Conservation (phyloP, 1,140 invertebrate genomes). For the Mylabris phalerata region DNA sequence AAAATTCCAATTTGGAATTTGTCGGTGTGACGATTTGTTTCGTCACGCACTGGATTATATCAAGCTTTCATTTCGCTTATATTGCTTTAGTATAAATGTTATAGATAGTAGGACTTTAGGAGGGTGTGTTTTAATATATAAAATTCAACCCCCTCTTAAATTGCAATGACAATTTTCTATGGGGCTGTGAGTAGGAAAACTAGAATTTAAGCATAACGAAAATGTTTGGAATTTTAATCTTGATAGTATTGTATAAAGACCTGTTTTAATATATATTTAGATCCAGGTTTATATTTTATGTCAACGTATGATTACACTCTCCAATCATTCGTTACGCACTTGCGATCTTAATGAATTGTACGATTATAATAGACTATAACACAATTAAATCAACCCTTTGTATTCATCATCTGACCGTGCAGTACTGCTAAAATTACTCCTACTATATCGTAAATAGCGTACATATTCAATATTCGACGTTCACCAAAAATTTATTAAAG, state of each 20-base stretch:
- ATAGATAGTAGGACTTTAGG: background rate
- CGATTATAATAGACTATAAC: too few relatives aligned
- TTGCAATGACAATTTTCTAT: constrained; percentile 13
- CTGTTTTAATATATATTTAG: constrained; percentile 19
- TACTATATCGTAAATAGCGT: too few relatives aligned
- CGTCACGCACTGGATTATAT: constrained; percentile 4
- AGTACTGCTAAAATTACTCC: too few relatives aligned
- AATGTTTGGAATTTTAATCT: constrained; percentile 21
- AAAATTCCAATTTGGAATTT: too few relatives aligned
- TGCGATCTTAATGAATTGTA: constrained; percentile 9
- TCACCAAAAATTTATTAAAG: too few relatives aligned
- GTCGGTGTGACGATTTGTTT: constrained; percentile 7
- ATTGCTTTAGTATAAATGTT: constrained; percentile 8
- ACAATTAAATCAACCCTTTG: too few relatives aligned
- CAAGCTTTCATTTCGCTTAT: background rate
- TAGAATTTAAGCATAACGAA: constrained; percentile 11
- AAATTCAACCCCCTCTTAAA: constrained; percentile 8
- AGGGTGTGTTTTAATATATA: constrained; percentile 19
- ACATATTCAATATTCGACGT: too few relatives aligned
- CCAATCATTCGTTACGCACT: constrained; percentile 12
- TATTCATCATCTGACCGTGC: too few relatives aligned
- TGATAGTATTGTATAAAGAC: constrained; percentile 18
- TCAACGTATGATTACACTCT: constrained; percentile 1
- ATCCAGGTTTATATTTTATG: constrained; percentile 11
- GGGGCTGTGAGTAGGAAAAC: constrained; percentile 8